Percentiles rank a stretch among this genome's conserved stretches.
Conservation (phyloP, 1,140 invertebrate genomes). For the Drosophila gunungcola region DNA sequence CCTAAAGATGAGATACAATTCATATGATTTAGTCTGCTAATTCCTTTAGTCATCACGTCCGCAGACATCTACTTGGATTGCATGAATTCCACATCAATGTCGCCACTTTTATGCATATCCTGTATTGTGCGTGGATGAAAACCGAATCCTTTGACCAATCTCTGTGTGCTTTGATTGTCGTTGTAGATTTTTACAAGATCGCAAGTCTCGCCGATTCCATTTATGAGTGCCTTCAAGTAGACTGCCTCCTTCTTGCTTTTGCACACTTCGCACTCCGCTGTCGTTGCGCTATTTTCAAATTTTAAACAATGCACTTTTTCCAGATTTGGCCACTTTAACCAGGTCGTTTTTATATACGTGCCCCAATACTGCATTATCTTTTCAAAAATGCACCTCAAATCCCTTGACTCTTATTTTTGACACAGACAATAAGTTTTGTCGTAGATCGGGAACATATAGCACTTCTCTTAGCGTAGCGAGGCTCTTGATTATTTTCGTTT, state of each 20-base stretch:
- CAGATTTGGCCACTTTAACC: not conserved
- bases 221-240: not conserved
- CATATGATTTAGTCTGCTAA: too few species aligned
- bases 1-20: too few species aligned
- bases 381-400: not conserved
- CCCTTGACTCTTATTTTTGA: not conserved
- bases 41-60: too few species aligned
- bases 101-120: not conserved
- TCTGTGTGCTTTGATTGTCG: not conserved
- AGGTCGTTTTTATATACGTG: not conserved
- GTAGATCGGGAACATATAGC: not conserved
- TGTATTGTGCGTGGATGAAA: slow-evolving; percentile 2
- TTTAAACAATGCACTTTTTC: not conserved
- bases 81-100: not conserved
- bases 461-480: not conserved
- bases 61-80: not conserved
- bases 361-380: not conserved
- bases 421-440: not conserved
- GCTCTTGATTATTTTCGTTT: not conserved
- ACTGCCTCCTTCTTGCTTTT: not conserved
- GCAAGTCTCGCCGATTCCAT: not conserved
- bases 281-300: not conserved
- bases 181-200: not conserved
- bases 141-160: not conserved
- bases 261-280: not conserved